These are phyloP conservation scores for Phacellophora camtschatica DNA, from an alignment of 30 jellyfish, hydroid and myxozoan species.

Conservation along the genomic window DNA sequence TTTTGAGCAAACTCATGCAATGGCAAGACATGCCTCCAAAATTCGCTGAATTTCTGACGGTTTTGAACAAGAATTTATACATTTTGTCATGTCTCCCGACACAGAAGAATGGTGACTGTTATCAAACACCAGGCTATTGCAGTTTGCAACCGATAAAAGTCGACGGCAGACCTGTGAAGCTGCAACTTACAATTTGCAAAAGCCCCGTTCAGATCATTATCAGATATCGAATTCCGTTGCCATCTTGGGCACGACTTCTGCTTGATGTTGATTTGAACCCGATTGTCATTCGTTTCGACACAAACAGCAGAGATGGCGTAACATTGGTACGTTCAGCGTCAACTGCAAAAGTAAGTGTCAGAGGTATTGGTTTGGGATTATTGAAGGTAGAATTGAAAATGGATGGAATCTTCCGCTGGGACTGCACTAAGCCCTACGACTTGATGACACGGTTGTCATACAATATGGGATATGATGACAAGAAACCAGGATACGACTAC, in stretches of 20 bases:
- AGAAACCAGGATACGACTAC: constrained; percentile 26
- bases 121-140: constrained; percentile 34
- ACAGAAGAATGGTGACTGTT: constrained; percentile 29
- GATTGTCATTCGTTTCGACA: constrained; percentile 22
- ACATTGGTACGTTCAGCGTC: constrained; percentile 9
- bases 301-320: constrained; percentile 25
- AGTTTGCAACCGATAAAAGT: constrained; percentile 11
- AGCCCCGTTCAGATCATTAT: constrained; percentile 40
- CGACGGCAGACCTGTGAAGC: constrained; percentile 27
- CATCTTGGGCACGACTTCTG: constrained; percentile 40
- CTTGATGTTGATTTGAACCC: constrained; percentile 38
- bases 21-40: constrained; percentile 39
- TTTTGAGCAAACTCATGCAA: neutral
- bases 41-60: constrained; percentile 35
- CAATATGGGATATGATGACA: constrained; percentile 15
- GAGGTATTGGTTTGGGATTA: constrained; percentile 1
- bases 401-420: constrained; percentile 38
- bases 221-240: constrained; percentile 27
- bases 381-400: constrained; percentile 22
- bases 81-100: constrained; percentile 53
- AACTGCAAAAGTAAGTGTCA: constrained; percentile 21
- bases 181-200: constrained; percentile 15
- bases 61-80: constrained; percentile 26
- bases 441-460: neutral
- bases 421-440: constrained; percentile 49